Percentiles rank a stretch among this genome's conserved stretches.
Conservation (phyloP, 2,888 invertebrate genomes). For the Drosophila neonasuta region DNA sequence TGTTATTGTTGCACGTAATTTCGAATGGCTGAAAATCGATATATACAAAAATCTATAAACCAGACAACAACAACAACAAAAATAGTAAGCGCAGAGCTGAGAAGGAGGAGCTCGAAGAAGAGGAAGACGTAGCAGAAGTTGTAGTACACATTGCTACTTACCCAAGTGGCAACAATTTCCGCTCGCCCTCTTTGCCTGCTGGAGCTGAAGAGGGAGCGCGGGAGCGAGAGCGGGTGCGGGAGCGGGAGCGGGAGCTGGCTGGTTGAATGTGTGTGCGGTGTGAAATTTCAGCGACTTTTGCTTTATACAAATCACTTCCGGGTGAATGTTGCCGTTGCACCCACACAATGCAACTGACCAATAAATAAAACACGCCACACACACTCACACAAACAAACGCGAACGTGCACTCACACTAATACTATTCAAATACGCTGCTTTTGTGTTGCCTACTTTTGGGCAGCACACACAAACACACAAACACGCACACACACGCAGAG, state of each 20-base stretch:
- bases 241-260: neutral
- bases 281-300: conserved; percentile 48
- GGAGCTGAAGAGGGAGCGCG: conserved; percentile 2
- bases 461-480: conserved; percentile 18
- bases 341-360: conserved; percentile 39
- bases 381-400: conserved; percentile 23
- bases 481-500: neutral
- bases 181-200: conserved; percentile 15
- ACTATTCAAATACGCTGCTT: neutral
- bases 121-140: conserved; percentile 14
- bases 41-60: conserved; percentile 64
- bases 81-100: conserved; percentile 3
- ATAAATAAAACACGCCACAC: conserved; percentile 30
- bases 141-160: conserved; percentile 41
- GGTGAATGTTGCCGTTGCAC: conserved; percentile 55
- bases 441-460: conserved; percentile 34
- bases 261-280: conserved; percentile 14
- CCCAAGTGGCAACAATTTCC: conserved; percentile 50
- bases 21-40: conserved; percentile 76
- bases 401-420: conserved; percentile 1
- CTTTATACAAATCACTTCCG: conserved; percentile 63
- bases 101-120: neutral
- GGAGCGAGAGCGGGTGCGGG: neutral
- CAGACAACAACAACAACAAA: conserved; percentile 26
- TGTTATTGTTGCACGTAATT: conserved; percentile 38